Evolutionary conservation across 2,113 vertebrate genomes (phyloP).

Genomic region (Galemys pyrenaicus): DNA sequence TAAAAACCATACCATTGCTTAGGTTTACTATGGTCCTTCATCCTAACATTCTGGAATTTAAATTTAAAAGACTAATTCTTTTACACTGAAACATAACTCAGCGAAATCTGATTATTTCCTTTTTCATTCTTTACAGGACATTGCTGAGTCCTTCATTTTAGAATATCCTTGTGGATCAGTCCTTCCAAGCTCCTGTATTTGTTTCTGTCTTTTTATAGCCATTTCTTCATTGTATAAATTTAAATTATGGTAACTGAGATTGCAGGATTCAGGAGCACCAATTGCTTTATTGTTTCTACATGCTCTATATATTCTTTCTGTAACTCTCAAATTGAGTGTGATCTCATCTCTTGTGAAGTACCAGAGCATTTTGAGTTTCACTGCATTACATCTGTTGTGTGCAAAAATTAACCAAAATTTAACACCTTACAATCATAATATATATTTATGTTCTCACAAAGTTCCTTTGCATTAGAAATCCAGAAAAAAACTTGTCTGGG

Average conservation of each 20-base stretch:
- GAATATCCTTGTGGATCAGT: neutral
- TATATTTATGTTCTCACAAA: neutral
- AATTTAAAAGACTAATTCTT: neutral
- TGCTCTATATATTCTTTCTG: neutral
- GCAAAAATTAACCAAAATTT: neutral
- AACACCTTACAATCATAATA: neutral
- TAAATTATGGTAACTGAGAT: neutral
- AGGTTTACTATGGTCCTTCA: neutral
- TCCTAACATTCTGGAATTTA: neutral
- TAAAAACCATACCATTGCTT: neutral
- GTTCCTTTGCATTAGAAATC: neutral
- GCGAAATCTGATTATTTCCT: neutral
- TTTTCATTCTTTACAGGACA: neutral
- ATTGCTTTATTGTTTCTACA: neutral
- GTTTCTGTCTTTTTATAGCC: neutral
- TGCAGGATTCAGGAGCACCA: neutral
- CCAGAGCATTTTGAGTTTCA: neutral
- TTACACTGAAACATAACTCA: neutral
- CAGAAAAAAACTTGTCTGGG: neutral
- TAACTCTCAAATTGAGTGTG: neutral
- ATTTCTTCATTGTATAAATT: conserved; percentile 2
- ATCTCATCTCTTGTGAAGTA: neutral
- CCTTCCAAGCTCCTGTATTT: neutral
- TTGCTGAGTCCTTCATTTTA: neutral
- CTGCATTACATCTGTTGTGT: neutral